Base-by-base conservation (phyloP, 2,113 vertebrate genomes). In the Heterochromis multidens region DNA sequence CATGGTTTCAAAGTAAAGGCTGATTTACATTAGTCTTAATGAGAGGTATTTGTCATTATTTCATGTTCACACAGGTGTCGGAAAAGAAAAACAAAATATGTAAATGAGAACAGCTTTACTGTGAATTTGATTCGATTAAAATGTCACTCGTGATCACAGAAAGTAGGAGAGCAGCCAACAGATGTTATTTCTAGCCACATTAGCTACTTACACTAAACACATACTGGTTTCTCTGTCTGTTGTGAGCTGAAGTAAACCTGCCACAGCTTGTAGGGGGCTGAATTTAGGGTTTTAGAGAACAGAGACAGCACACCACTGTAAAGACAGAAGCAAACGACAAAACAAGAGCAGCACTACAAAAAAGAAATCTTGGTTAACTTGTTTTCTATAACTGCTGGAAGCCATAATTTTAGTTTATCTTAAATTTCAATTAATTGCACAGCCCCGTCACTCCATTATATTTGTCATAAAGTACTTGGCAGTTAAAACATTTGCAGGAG, bases 391-490 rank as follows among this genome's bases (percentile, higher is more conserved):
- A 37, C 10, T 37, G 37, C 2, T 37, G 37, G 37, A 37, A 37
- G 37, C 9, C 37, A 40, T 40, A 10, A 11, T 40, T 40, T 12
- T 40, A 40, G 37, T 40, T 31, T 25, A 5, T 40, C 25, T 33
- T 0, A 2, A 1, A 65, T 0, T 43, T 46, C 6, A 1, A 19
- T 19, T 27, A 11, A 70, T 14, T 70, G 37, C 14, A 1, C 63
- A 16, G 37, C 14, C 63, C 3, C 2, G 5, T 25, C 4, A 2
- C 63, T 70, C 0, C 23, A 46, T 11, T 46, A 70, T 10, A 9
- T 65, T 6, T 6, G 14, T 70, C 62, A 40, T 25, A 40, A 25
- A 67, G 13, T 33, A 43, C 0, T 0, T 25, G 35, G 62, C 35
- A 19, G 17, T 21, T 7, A 52, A 52, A 52, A 21, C 49, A 52